Base-by-base conservation (phyloP, 2,888 invertebrate species). In the Ceramica pisi region DNA sequence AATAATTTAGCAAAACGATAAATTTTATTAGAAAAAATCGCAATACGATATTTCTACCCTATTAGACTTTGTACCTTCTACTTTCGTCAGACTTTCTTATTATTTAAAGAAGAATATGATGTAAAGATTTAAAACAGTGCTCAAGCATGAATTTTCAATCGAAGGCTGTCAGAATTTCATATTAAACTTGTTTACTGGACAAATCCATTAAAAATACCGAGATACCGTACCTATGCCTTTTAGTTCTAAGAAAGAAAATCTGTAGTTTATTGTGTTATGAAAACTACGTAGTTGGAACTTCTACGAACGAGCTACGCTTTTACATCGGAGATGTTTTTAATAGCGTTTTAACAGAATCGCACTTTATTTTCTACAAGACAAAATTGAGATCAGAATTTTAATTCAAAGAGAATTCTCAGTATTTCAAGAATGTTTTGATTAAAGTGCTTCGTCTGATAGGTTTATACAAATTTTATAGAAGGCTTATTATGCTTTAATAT, bases 331-430 rank as follows among this genome's bases (percentile, higher is more conserved):
- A 21, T 8, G 6, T 31, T 12, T 35, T 56, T 12, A 35, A n/a
- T 5, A 26, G 31, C 12, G 14, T 14, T 71, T 61, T 3, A 26
- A n/a, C 3, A 53, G 26, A 46, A 53, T 14, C 48, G 1, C 7
- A 51, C 44, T 23, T 16, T n/a, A 7, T 62, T 46, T 69, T 48
- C 10, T n/a, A 38, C n/a, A 71, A n/a, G 26, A 62, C 38, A 41
- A 35, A 50, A 3, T 44, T 10, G 19, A 41, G 23, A 12, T 44
- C 14, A 50, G 9, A 21, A 50, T 50, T 41, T 50, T 10, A 57
- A 74, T 50, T 56, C 1, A 21, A 65, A 0, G 3, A 19, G 35
- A 44, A 38, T 74, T 44, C 56, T 35, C 56, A 38, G 26, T 35
- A 21, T 50, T 35, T 46, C 21, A 19, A 38, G 14, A 38, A 12